A percentile compares a stretch with the other conserved stretches of the same genome.
These are phyloP conservation scores for Marronus borbonicus DNA, from an alignment of 2,888 invertebrate species.

Conservation along the genomic window DNA sequence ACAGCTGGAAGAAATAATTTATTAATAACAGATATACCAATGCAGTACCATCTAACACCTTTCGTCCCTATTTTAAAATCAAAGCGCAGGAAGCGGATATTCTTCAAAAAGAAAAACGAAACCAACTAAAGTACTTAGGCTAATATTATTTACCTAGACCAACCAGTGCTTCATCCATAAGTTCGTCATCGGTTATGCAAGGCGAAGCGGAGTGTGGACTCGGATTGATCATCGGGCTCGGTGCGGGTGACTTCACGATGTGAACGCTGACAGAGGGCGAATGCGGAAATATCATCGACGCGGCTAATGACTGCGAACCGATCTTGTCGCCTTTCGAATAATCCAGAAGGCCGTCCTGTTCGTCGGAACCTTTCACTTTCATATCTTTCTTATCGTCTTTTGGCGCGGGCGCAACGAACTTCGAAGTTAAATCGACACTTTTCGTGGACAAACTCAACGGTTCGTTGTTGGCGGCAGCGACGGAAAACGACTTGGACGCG, in stretches of 20 bases:
- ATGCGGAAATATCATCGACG: slow-evolving; percentile 68
- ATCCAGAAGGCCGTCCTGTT: slow-evolving; percentile 78
- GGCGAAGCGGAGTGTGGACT: slow-evolving; percentile 83
- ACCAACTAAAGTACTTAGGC: slow-evolving; percentile 35
- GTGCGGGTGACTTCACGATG: slow-evolving; percentile 84
- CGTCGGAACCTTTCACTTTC: slow-evolving; percentile 59
- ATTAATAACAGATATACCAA: slow-evolving; percentile 1
- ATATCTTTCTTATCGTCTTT: slow-evolving; percentile 64
- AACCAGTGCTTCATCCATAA: slow-evolving; percentile 90
- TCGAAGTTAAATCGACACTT: slow-evolving; percentile 70
- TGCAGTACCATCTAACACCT: neutral
- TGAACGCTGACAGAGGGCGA: slow-evolving; percentile 83
- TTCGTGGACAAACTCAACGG: slow-evolving; percentile 66
- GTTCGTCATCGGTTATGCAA: slow-evolving; percentile 89
- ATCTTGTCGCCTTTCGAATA: slow-evolving; percentile 70
- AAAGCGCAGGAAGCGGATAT: slow-evolving; percentile 2
- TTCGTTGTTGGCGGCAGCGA: slow-evolving; percentile 56
- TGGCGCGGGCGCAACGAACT: slow-evolving; percentile 69
- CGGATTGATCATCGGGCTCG: slow-evolving; percentile 78
- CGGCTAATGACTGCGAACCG: slow-evolving; percentile 35
- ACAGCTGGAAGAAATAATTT: neutral
- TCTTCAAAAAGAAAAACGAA: slow-evolving; percentile 2
- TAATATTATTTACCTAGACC: slow-evolving; percentile 79
- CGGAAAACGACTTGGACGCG: slow-evolving; percentile 59
- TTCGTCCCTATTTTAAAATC: neutral